These are phyloP conservation scores for Spilarctia lutea DNA, from an alignment of 2,888 invertebrate genomes.

Conservation along the genomic window DNA sequence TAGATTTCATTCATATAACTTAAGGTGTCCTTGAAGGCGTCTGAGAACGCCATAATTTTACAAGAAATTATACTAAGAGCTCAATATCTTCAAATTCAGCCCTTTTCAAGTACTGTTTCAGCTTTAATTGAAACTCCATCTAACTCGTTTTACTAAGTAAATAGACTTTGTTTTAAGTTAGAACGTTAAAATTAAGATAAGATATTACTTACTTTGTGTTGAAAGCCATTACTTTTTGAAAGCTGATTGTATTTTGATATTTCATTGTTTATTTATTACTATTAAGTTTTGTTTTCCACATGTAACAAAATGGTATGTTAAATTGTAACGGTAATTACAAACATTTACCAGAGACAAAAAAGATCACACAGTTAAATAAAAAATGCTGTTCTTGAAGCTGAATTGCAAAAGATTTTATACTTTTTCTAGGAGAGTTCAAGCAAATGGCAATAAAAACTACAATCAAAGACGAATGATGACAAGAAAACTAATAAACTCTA, in stretches of 20 bases:
- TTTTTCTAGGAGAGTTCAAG: neutral
- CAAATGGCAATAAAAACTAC: neutral
- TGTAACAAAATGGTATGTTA: neutral
- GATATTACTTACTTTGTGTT: neutral
- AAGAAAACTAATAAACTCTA: too few relatives aligned
- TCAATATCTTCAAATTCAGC: conserved; percentile 14
- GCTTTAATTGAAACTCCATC: conserved; percentile 17
- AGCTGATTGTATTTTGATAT: neutral
- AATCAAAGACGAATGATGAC: too few relatives aligned
- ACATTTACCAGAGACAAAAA: neutral
- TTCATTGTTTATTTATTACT: neutral
- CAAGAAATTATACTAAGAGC: neutral
- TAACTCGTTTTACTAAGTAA: conserved; percentile 15
- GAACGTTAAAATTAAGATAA: conserved; percentile 9
- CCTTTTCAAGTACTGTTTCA: conserved; percentile 16
- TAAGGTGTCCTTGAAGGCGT: neutral
- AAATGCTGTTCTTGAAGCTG: too few relatives aligned
- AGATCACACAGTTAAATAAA: neutral
- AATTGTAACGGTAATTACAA: neutral
- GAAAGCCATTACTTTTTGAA: neutral
- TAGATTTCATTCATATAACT: conserved; percentile 2
- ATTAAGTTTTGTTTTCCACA: neutral
- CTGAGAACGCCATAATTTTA: neutral
- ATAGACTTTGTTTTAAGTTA: conserved; percentile 13
- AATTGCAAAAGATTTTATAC: too few relatives aligned